Conservation (phyloP, 2,888 invertebrate species). For the Norana najaformis region DNA sequence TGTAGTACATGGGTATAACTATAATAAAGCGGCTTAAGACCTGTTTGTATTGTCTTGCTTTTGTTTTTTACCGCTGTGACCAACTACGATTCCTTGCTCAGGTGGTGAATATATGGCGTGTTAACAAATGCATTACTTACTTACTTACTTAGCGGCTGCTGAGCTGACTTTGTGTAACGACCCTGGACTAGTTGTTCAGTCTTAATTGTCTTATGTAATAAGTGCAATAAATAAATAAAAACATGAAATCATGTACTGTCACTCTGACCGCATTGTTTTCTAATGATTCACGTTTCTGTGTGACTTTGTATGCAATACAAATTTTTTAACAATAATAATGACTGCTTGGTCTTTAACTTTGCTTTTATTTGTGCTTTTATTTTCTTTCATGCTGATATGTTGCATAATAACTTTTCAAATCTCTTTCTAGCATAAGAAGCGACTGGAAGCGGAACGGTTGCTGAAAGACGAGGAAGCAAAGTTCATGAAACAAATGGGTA, state of each 20-base stretch:
- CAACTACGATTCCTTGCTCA: too few relatives aligned
- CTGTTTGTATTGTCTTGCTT: too few relatives aligned
- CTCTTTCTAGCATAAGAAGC: constrained; percentile 78
- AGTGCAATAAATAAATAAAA: neutral
- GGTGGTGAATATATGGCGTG: too few relatives aligned
- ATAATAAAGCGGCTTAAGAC: too few relatives aligned
- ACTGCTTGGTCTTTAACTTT: too few relatives aligned
- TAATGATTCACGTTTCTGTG: neutral
- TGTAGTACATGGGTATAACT: too few relatives aligned
- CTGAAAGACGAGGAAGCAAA: constrained; percentile 86
- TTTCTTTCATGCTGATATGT: neutral
- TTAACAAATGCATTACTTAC: too few relatives aligned
- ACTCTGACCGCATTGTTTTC: neutral
- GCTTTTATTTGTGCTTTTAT: neutral
- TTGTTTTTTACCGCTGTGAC: too few relatives aligned
- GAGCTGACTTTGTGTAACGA: neutral
- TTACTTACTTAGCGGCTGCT: too few relatives aligned
- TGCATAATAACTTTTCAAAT: neutral
- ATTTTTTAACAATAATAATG: neutral
- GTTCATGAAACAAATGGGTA: constrained; percentile 84
- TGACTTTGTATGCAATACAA: neutral
- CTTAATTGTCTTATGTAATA: too few relatives aligned
- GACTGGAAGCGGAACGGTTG: constrained; percentile 82
- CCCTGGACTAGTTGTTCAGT: neutral
- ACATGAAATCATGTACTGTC: neutral